A percentile compares a stretch with the other conserved stretches of the same genome.
Evolutionary conservation across 2,888 invertebrate genomes (phyloP).

Genomic region (Drosophila niveifrons): DNA sequence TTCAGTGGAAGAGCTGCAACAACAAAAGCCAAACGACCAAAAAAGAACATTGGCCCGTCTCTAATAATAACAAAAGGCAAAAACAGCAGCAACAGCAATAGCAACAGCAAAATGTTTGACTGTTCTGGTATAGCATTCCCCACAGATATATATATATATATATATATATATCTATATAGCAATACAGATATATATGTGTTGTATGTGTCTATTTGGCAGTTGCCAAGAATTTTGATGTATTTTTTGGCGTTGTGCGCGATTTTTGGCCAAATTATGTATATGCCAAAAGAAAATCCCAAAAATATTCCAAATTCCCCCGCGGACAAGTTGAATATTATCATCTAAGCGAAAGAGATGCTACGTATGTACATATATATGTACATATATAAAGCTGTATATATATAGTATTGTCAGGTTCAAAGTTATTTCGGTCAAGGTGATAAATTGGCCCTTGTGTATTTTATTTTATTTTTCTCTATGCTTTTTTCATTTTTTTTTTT

Average conservation of each 20-base stretch:
- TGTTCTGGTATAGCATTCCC: slow-evolving; percentile 37
- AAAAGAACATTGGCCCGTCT: slow-evolving; percentile 61
- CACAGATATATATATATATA: slow-evolving; percentile 12
- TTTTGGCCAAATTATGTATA: slow-evolving; percentile 50
- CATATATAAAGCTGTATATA: not conserved
- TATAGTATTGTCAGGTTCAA: slow-evolving; percentile 55
- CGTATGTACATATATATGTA: slow-evolving; percentile 6
- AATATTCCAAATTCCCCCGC: slow-evolving; percentile 34
- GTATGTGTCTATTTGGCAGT: slow-evolving; percentile 34
- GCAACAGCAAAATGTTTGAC: slow-evolving; percentile 59
- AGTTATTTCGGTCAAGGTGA: slow-evolving; percentile 68
- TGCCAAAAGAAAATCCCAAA: slow-evolving; percentile 41
- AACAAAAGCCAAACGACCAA: slow-evolving; percentile 52
- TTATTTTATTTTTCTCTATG: not conserved
- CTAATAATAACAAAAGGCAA: slow-evolving; percentile 75
- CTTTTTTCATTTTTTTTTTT: not conserved
- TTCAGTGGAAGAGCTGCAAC: slow-evolving; percentile 44
- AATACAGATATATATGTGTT: slow-evolving; percentile 19
- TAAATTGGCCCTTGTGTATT: slow-evolving; percentile 16
- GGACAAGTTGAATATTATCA: slow-evolving; percentile 10
- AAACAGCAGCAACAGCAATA: no score
- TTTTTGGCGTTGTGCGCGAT: slow-evolving; percentile 58
- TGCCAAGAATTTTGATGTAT: slow-evolving; percentile 80
- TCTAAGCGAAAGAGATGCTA: not conserved
- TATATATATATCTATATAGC: slow-evolving; percentile 6